Conservation (phyloP, 2,888 invertebrate species). For the Amiota mariae region DNA sequence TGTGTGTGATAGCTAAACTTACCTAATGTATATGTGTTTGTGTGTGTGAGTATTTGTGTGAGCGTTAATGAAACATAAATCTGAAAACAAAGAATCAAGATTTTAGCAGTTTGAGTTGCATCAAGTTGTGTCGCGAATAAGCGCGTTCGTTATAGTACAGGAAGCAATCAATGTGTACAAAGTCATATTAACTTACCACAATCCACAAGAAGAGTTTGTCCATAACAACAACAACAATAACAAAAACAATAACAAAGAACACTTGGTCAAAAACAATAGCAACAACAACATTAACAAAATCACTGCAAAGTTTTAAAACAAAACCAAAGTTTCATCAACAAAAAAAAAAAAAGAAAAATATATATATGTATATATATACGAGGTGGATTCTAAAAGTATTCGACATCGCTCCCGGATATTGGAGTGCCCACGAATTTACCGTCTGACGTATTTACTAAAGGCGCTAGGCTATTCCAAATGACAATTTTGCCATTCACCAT, state of each 20-base stretch:
- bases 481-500: no score
- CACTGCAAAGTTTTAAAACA: not conserved
- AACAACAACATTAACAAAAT: not conserved
- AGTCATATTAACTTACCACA: slow-evolving; percentile 65
- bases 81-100: slow-evolving; percentile 38
- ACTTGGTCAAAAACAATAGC: slow-evolving; percentile 31
- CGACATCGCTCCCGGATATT: no score
- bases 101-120: slow-evolving; percentile 23
- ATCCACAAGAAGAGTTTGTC: slow-evolving; percentile 19
- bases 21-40: not conserved
- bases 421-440: no score
- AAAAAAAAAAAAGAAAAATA: no score
- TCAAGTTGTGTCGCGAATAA: no score
- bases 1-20: not conserved
- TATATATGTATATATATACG: slow-evolving; percentile 61
- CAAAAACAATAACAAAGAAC: slow-evolving; percentile 32
- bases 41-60: not conserved
- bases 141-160: slow-evolving; percentile 46
- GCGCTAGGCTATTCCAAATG: no score
- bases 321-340: no score
- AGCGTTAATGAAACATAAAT: slow-evolving; percentile 50
- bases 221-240: slow-evolving; percentile 1
- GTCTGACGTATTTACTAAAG: no score
- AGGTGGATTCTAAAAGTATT: slow-evolving; percentile 26
- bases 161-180: slow-evolving; percentile 67